Base-by-base conservation (phyloP, 2,797 vertebrate genomes). In the Eulemur coronatus region DNA sequence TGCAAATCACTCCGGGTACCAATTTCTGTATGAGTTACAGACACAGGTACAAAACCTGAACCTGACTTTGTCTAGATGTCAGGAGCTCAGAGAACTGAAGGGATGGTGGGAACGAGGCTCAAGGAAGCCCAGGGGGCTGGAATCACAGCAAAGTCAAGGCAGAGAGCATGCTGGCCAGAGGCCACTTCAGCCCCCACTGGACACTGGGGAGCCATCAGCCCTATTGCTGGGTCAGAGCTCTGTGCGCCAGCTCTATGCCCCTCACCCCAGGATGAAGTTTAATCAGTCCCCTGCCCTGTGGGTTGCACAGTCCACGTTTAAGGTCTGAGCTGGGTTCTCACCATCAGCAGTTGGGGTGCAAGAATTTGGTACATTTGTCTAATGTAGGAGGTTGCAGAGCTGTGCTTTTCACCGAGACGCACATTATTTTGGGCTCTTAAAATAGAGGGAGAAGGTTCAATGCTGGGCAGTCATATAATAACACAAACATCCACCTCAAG, bases 321-420 rank as follows among this genome's bases (percentile, higher is more conserved):
- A 15, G 1, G 9, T 35, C 38, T 57, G 38, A 35, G 38, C 65
- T 0, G 2, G 48, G 6, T 4, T 13, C n/a, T n/a, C 2, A 17
- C 41, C 35, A 22, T 41, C 48, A 18, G 46, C 28, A 14, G 35
- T n/a, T 2, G 7, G 10, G 12, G 11, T 4, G 7, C 13, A 28
- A 7, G 33, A 10, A 46, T 50, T 18, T 46, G 11, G 26, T 24
- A 38, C 41, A 24, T 48, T 35, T 48, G 24, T 72, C 30, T 61
- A 26, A 43, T 17, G 28, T 6, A 41, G n/a, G 52, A 57, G 22
- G 38, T 91, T 61, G 41, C 43, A 61, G 41, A 73, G 52, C 55
- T 17, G n/a, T 61, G n/a, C 79, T 73, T 91, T 61, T n/a, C n/a
- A 33, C 26, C 11, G 22, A 91, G 24, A 72, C 17, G 30, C 52